Conservation (phyloP, 1,140 invertebrate genomes). For the Adelges cooleyi region DNA sequence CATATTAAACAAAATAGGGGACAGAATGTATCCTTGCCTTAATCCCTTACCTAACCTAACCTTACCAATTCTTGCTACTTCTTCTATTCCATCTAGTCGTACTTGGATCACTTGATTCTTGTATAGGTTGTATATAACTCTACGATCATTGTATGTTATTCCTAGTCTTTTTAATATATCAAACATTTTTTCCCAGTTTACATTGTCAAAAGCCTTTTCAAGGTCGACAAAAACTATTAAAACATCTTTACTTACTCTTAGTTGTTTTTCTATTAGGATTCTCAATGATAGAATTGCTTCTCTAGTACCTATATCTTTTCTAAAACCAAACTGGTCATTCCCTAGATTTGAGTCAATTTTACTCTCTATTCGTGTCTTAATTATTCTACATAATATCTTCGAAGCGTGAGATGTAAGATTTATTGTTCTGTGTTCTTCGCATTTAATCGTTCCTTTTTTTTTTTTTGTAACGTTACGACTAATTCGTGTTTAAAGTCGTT, state of each 20-base stretch:
- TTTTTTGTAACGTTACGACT: conserved; percentile 20
- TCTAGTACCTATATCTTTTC: not conserved
- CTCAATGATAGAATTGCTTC: not conserved
- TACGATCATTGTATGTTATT: not conserved
- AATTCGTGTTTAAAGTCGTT: conserved; percentile 22
- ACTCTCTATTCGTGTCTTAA: not conserved
- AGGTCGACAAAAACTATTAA: not conserved
- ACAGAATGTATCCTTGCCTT: conserved; percentile 12
- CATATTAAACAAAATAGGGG: conserved; percentile 17
- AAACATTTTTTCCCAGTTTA: not conserved
- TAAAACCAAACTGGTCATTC: not conserved
- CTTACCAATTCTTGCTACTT: conserved; percentile 10
- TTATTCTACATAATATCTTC: conserved; percentile 19
- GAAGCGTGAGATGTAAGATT: conserved; percentile 1
- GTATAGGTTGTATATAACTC: conserved; percentile 20
- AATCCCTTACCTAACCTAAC: no score
- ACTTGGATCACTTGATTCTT: conserved; percentile 6
- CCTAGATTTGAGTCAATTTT: conserved; percentile 4
- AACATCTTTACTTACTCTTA: not conserved
- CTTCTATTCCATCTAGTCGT: not conserved
- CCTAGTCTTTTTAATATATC: not conserved
- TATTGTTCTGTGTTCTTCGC: not conserved
- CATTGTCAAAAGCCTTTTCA: not conserved
- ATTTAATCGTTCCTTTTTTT: not conserved
- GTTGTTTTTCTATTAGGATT: not conserved